Base-by-base conservation (phyloP, 2,113 vertebrate genomes). In the Myocastor coypus region DNA sequence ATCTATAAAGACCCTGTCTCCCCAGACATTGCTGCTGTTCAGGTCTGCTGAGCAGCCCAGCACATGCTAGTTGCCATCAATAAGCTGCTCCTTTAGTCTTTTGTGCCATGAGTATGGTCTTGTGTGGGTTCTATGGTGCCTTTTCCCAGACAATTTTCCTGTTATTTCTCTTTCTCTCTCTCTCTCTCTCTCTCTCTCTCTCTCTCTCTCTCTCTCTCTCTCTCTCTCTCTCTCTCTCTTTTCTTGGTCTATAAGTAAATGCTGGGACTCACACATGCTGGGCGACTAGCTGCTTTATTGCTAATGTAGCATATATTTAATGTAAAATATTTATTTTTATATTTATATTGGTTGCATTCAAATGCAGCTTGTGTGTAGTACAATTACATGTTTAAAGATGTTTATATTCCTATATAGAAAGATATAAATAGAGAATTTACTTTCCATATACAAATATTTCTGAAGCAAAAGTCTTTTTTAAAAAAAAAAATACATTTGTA, bases 311-410 rank as follows among this genome's bases (percentile, higher is more conserved):
- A 46, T 40, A 77, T 28, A 77, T 40, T 77, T 28, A 80, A 52
- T 42, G 42, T 30, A 52, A 34, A 32, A 30, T 78, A 78, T 50
- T 32, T 78, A 52, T 80, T 52, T 32, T 78, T 80, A 34, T 9
- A 52, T 32, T 52, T 64, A 40, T n/a, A n/a, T n/a, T 52, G 13
- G 10, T 6, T 50, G 50, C 8, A 93, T 78, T 95, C 81, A 68
- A 89, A 89, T 16, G 26, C 1, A 84, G 68, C 37, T 28, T 87
- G 30, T 57, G 71, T 71, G 3, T 40, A 87, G 80, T 86, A 86
- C 59, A 86, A 91, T 37, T 75, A 40, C n/a, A 81, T 89, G 87
- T 80, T 89, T 86, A 80, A 80, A 83, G 11, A 52, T 84, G 17
- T 78, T 88, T 78, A n/a, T 52, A 59, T 69, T 78, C 14, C 3